Percentiles rank a stretch among this genome's conserved stretches.
These are phyloP conservation scores for Phylloscopus trochilus DNA, from an alignment of 2,113 vertebrate genomes.

Conservation along the genomic window DNA sequence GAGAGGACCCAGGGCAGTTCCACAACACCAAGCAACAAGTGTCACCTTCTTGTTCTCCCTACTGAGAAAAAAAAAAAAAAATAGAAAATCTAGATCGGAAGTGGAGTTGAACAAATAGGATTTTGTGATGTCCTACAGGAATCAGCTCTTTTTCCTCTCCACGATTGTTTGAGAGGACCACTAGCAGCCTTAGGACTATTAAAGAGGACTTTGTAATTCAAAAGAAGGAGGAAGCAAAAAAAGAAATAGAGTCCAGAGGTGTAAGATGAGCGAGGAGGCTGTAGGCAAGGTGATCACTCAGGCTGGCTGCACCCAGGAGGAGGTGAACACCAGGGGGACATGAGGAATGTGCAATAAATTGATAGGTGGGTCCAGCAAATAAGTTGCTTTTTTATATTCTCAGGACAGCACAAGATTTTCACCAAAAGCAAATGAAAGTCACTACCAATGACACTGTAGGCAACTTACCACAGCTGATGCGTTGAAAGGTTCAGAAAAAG, in stretches of 20 bases:
- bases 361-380: fast-evolving
- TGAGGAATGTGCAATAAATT: fast-evolving
- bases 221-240: background rate
- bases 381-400: background rate
- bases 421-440: background rate
- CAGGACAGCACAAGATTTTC: background rate
- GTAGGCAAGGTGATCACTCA: background rate
- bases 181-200: background rate
- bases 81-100: background rate
- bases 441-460: background rate
- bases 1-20: background rate
- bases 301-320: background rate
- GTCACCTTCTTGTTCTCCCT: background rate
- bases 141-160: background rate
- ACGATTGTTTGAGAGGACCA: fast-evolving
- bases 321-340: background rate
- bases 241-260: background rate
- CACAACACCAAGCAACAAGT: background rate
- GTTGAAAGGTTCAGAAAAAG: background rate
- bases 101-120: background rate
- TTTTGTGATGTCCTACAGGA: background rate
- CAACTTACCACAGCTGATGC: background rate
- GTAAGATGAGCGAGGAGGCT: background rate
- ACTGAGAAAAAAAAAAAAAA: background rate
- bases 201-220: background rate